Conservation (phyloP, 2,113 vertebrate species). For the Furnarius figulus region DNA sequence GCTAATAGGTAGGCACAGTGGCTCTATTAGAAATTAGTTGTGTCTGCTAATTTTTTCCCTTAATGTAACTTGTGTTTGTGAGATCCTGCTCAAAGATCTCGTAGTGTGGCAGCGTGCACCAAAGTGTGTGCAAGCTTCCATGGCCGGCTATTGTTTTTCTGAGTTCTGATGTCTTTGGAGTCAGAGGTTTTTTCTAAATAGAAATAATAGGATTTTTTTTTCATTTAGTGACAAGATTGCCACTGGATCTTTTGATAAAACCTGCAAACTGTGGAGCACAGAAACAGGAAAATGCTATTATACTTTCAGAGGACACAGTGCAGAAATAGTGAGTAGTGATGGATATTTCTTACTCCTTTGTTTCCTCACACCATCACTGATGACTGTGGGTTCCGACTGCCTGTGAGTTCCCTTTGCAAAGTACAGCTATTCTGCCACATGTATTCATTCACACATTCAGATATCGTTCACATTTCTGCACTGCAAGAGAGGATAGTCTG, state of each 20-base stretch:
- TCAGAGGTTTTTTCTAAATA: background rate
- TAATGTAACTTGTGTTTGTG: background rate
- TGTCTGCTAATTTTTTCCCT: background rate
- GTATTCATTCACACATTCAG: background rate
- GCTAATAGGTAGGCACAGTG: background rate
- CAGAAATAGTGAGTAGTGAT: slow-evolving; percentile 89
- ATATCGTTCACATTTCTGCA: background rate
- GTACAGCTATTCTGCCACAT: background rate
- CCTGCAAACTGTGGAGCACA: slow-evolving; percentile 91
- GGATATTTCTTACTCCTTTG: background rate
- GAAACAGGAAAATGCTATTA: slow-evolving; percentile 91
- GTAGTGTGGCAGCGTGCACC: background rate
- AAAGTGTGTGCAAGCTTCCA: background rate
- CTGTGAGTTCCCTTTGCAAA: background rate
- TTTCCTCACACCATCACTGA: background rate
- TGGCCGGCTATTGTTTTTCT: background rate
- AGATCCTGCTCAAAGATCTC: background rate
- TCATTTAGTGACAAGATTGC: slow-evolving; percentile 92
- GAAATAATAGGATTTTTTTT: background rate
- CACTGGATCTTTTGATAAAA: slow-evolving; percentile 96
- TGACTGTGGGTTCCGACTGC: background rate
- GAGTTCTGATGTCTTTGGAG: background rate
- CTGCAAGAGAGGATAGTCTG: background rate
- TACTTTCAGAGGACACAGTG: slow-evolving; percentile 88
- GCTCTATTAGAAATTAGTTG: background rate